Evolutionary conservation across 30 jellyfish, hydroid and myxozoan species (phyloP), one percentile per base, ranked within the genome.

Genomic region (Hydractinia symbiolongicarpus): DNA sequence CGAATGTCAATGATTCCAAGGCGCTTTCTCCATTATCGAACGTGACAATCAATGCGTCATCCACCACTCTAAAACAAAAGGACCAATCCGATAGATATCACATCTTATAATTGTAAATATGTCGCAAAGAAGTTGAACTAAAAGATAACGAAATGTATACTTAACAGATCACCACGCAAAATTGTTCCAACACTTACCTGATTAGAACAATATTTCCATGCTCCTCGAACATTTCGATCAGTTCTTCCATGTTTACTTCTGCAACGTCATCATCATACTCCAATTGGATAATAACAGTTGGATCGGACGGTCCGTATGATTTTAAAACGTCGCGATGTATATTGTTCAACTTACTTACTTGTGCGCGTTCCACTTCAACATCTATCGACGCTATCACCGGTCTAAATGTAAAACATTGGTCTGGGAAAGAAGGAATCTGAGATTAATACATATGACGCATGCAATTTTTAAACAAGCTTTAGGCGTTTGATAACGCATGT

Each of bases 311-410:
- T 15, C 96, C 99, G 58, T 84, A 82, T 56, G 95, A 84, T 61
- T 77, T 79, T 21, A 86, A 66, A 62, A 70, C 82, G 50, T 85
- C 96, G 4, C 79, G 61, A 55, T 94, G 99, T 44, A 88, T 89
- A 62, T 81, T 67, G 44, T 62, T 82, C 52, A 94, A 79, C 74
- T 82, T 94, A 30, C 67, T 61, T 76, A 66, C 71, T 53, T 79
- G 81, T 50, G 87, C 95, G 5, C 54, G 64, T 61, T 94, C 97
- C 5, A 94, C 72, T 52, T 94, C 97, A 44, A 94, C 85, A 55
- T 88, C 97, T 50, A 88, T 73, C 50, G 82, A 86, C 44, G 96
- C 99, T 56, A 94, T 88, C 30, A 94, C 99, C 0, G 99, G 99
- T 81, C 99, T 94, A 53, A 66, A 72, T 44, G 51, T 9, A 10